Evolutionary conservation across 1,140 invertebrate species (phyloP).

Genomic region (Diprion similis): DNA sequence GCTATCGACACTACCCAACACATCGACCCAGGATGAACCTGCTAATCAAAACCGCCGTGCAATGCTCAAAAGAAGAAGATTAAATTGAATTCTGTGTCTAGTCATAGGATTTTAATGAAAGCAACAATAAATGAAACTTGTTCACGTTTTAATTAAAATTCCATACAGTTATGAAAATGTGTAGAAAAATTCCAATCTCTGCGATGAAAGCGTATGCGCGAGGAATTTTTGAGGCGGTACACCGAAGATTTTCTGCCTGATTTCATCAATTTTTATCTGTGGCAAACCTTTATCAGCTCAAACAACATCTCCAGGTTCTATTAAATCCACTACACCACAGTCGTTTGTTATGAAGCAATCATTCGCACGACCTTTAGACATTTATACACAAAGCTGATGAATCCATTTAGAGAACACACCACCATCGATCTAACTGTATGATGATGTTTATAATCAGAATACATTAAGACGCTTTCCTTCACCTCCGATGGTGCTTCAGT

Average conservation of each 20-base stretch:
- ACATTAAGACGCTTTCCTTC: conserved; percentile 25
- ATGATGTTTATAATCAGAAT: conserved; percentile 25
- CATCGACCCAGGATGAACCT: too few species aligned
- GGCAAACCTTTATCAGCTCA: conserved; percentile 47
- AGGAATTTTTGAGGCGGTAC: too few species aligned
- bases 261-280: conserved; percentile 25
- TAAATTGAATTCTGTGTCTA: too few species aligned
- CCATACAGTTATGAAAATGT: too few species aligned
- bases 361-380: conserved; percentile 34
- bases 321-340: conserved; percentile 38
- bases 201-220: too few species aligned
- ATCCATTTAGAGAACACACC: conserved; percentile 26
- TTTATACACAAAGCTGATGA: conserved; percentile 34
- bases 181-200: too few species aligned
- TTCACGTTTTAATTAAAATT: too few species aligned
- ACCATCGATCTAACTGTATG: conserved; percentile 27
- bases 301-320: conserved; percentile 36
- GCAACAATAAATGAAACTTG: too few species aligned
- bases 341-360: conserved; percentile 31
- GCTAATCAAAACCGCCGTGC: too few species aligned
- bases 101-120: too few species aligned
- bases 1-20: too few species aligned
- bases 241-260: conserved; percentile 25
- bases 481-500: conserved; percentile 34
- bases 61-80: too few species aligned